Conservation (phyloP, 2,888 invertebrate species). For the Brachypalpus laphriformis region DNA sequence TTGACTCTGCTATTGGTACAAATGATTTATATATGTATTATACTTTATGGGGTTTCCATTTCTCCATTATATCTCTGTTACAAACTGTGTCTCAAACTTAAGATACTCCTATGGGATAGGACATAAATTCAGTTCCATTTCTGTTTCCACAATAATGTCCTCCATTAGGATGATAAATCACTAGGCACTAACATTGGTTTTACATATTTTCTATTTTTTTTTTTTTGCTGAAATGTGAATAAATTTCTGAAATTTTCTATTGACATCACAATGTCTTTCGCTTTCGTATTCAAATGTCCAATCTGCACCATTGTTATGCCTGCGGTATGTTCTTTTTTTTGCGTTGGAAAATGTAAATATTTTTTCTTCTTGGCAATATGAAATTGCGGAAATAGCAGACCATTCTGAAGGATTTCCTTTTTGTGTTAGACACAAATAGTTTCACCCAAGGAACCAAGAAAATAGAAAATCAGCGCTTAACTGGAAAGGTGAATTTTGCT, state of each 20-base stretch:
- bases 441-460: background rate
- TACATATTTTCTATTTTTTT: no score
- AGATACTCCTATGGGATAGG: no score
- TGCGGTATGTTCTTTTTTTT: background rate
- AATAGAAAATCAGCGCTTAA: background rate
- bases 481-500: background rate
- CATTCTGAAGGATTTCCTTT: background rate
- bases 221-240: slow-evolving; percentile 13
- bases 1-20: no score
- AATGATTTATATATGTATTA: no score
- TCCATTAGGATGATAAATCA: background rate
- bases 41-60: no score
- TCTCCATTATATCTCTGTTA: no score
- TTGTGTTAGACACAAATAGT: background rate
- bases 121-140: no score
- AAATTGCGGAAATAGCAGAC: background rate
- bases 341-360: slow-evolving; percentile 13
- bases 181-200: background rate
- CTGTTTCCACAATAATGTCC: background rate
- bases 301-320: slow-evolving; percentile 41
- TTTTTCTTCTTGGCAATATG: background rate
- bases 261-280: slow-evolving; percentile 1
- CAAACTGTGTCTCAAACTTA: no score
- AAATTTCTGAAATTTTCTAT: slow-evolving; percentile 3
- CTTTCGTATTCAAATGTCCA: slow-evolving; percentile 52